A percentile compares a stretch with the other conserved stretches of the same genome.
These are phyloP conservation scores for Onchidella celtica DNA, from an alignment of 2,888 invertebrate genomes.

Conservation along the genomic window DNA sequence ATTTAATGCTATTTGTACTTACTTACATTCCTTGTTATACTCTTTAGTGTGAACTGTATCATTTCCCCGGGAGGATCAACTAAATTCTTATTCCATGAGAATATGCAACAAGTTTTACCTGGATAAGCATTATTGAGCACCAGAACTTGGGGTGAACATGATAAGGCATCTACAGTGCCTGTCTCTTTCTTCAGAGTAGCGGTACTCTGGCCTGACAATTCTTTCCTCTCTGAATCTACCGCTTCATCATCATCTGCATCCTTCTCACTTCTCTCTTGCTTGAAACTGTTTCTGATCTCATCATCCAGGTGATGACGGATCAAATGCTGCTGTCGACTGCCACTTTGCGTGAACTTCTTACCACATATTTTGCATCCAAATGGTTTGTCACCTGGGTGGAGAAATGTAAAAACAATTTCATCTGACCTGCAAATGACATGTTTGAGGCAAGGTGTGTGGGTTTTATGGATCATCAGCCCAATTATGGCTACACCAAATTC, in stretches of 20 bases:
- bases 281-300: conserved; percentile 36
- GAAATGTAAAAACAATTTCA: too few species aligned
- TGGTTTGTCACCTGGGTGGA: conserved; percentile 79
- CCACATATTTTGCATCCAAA: conserved; percentile 79
- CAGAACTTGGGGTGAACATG: conserved; percentile 42
- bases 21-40: too few species aligned
- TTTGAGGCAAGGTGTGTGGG: too few species aligned
- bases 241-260: conserved; percentile 26
- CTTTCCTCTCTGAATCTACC: not conserved
- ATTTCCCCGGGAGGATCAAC: too few species aligned
- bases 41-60: too few species aligned
- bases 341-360: conserved; percentile 79
- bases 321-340: conserved; percentile 82
- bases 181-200: conserved; percentile 1
- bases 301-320: conserved; percentile 82
- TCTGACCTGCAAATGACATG: too few species aligned
- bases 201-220: not conserved
- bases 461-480: too few species aligned
- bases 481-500: too few species aligned
- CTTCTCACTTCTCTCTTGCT: conserved; percentile 9
- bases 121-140: conserved; percentile 42
- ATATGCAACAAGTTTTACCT: too few species aligned
- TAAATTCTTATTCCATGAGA: too few species aligned
- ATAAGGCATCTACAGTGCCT: conserved; percentile 4
- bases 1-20: too few species aligned